Evolutionary conservation across 2,888 invertebrate genomes (phyloP).

Genomic region (Trissolcus brochymenae): DNA sequence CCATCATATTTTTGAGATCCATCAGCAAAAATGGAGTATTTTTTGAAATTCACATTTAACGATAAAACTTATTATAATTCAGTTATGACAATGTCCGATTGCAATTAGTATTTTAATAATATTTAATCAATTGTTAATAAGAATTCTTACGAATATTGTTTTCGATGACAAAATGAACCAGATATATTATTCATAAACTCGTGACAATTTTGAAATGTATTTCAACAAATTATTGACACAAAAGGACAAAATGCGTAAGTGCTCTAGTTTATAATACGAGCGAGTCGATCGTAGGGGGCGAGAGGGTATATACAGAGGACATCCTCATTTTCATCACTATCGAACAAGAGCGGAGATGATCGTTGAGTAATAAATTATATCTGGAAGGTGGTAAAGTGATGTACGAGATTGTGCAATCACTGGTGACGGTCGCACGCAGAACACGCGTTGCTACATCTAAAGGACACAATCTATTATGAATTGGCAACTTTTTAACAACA

Average conservation of each 20-base stretch:
- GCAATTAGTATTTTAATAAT: too few species aligned
- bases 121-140: too few species aligned
- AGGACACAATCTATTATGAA: slow-evolving; percentile 26
- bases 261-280: slow-evolving; percentile 49
- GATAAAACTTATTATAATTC: too few species aligned
- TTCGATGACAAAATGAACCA: too few species aligned
- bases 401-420: slow-evolving; percentile 66
- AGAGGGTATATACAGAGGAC: slow-evolving; percentile 66
- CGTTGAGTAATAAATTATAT: slow-evolving; percentile 74
- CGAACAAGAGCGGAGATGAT: slow-evolving; percentile 71
- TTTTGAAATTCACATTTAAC: too few species aligned
- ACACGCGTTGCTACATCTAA: slow-evolving; percentile 33
- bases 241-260: slow-evolving; percentile 25
- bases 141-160: too few species aligned
- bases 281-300: slow-evolving; percentile 51
- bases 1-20: too few species aligned
- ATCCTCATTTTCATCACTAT: slow-evolving; percentile 72
- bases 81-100: too few species aligned
- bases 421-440: slow-evolving; percentile 27
- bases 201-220: too few species aligned
- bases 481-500: too few species aligned
- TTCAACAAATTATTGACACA: slow-evolving; percentile 37
- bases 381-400: slow-evolving; percentile 67
- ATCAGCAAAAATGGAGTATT: too few species aligned
- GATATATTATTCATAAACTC: neutral